A percentile compares a stretch with the other conserved stretches of the same genome.
These are phyloP conservation scores for Bombus turneri DNA, from an alignment of 1,140 invertebrate species.

Conservation along the genomic window DNA sequence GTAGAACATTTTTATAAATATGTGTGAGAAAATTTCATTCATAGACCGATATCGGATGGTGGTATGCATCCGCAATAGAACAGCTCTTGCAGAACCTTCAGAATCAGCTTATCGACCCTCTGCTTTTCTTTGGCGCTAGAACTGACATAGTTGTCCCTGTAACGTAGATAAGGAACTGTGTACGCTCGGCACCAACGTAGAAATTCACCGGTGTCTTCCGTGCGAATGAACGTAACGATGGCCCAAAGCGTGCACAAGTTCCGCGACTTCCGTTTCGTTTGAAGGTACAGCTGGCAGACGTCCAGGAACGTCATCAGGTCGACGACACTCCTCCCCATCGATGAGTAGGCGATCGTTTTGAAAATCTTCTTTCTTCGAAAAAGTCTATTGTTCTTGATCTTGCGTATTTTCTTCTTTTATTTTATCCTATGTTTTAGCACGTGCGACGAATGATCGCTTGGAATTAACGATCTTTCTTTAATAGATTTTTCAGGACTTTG, in stretches of 20 bases:
- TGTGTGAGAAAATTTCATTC: neutral
- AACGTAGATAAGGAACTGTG: conserved; percentile 70
- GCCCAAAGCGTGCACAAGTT: conserved; percentile 77
- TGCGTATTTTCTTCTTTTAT: neutral
- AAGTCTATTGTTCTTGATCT: neutral
- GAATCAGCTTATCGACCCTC: conserved; percentile 68
- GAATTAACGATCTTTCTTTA: too few relatives aligned
- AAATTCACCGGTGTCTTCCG: conserved; percentile 74
- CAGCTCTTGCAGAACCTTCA: conserved; percentile 70
- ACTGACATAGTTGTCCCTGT: conserved; percentile 47
- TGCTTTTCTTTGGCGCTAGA: conserved; percentile 43
- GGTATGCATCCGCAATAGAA: conserved; percentile 76
- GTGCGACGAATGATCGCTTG: too few relatives aligned
- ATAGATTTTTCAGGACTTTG: too few relatives aligned
- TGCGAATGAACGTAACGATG: conserved; percentile 77
- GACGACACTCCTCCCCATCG: conserved; percentile 70
- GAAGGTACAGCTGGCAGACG: conserved; percentile 77
- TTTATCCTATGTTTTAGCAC: neutral
- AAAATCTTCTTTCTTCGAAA: neutral
- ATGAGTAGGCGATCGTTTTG: neutral
- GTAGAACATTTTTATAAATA: neutral
- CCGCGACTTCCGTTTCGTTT: conserved; percentile 67
- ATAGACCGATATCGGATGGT: conserved; percentile 60
- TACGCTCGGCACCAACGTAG: conserved; percentile 74
- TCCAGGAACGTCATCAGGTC: conserved; percentile 77